A percentile compares a stretch with the other conserved stretches of the same genome.
Conservation (phyloP, 2,888 invertebrate species). For the Troglohyphantes excavatus region DNA sequence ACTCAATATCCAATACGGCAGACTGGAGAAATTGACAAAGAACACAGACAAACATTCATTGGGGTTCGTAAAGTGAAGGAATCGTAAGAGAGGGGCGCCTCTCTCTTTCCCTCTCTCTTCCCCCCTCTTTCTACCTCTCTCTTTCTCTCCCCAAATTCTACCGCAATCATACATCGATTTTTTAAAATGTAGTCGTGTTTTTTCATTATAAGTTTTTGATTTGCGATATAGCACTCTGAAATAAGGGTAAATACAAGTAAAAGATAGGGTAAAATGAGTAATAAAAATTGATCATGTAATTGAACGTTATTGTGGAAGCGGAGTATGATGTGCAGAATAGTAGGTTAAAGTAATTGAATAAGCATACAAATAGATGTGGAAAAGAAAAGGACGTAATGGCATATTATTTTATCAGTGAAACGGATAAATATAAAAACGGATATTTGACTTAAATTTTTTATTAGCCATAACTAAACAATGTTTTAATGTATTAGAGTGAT, state of each 20-base stretch:
- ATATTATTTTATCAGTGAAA: too few species aligned
- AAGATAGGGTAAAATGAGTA: not conserved
- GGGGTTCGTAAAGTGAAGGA: too few species aligned
- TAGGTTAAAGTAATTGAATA: not conserved
- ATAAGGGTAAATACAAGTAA: not conserved
- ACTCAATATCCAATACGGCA: slow-evolving; percentile 1
- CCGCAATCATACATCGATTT: not conserved
- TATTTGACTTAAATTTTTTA: too few species aligned
- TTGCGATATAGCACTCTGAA: not conserved
- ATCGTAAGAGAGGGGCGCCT: not conserved
- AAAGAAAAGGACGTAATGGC: too few species aligned
- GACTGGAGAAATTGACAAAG: slow-evolving; percentile 22
- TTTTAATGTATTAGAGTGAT: too few species aligned
- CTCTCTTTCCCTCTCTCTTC: not conserved
- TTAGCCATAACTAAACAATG: too few species aligned
- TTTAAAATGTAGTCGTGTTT: not conserved
- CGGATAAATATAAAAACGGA: too few species aligned
- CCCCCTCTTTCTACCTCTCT: too few species aligned
- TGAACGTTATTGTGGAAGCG: not conserved
- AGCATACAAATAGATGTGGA: too few species aligned
- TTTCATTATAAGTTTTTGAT: not conserved
- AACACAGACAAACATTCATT: slow-evolving; percentile 31
- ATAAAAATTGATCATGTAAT: not conserved
- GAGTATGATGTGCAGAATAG: not conserved
- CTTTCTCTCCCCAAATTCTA: too few species aligned